phyloP scores from a whole-genome alignment of 2,113 vertebrate genomes.

The Stercorarius parasiticus region DNA sequence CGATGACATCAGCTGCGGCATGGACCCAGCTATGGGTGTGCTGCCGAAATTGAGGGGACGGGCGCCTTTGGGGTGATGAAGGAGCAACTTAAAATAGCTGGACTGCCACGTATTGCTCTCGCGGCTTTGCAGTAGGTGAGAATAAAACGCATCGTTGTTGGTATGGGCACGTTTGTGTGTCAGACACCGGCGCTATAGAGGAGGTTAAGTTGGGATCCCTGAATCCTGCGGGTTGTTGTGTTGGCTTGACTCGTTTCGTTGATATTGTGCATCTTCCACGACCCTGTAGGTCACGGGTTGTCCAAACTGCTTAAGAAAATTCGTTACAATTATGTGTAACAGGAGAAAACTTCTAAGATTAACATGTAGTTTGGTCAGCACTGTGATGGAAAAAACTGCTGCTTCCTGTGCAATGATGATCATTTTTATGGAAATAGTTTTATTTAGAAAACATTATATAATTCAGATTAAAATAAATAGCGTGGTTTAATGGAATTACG shows the following conservation, averaged over 20 bases:
- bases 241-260: rapidly evolving
- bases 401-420: background rate
- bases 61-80: background rate
- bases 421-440: background rate
- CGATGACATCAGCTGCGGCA: rapidly evolving
- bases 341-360: background rate
- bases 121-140: background rate
- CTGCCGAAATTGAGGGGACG: background rate
- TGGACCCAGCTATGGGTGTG: too few relatives aligned
- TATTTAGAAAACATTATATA: background rate
- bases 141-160: rapidly evolving
- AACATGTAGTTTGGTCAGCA: background rate
- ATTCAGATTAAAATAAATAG: background rate
- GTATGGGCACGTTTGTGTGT: rapidly evolving
- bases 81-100: background rate
- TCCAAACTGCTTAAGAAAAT: too few relatives aligned
- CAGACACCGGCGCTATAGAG: rapidly evolving
- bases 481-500: background rate
- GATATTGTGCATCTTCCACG: rapidly evolving
- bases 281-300: rapidly evolving
- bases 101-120: background rate
- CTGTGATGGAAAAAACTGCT: background rate
- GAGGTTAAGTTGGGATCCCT: background rate
- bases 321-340: rapidly evolving
- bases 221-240: rapidly evolving